Evolutionary conservation across 2,113 vertebrate genomes (phyloP).

Genomic region (Anoura caudifer): DNA sequence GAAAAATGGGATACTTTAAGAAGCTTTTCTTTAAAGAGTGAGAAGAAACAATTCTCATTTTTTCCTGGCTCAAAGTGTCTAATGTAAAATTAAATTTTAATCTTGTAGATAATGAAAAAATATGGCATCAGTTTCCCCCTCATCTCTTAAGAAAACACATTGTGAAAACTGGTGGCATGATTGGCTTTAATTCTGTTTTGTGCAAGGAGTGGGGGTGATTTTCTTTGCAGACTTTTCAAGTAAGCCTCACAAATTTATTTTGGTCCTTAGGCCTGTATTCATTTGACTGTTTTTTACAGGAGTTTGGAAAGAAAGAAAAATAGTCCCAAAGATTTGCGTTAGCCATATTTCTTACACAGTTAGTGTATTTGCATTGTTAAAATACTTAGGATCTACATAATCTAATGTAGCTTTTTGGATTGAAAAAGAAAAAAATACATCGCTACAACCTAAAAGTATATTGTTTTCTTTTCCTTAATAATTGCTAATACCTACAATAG

Average conservation of each 20-base stretch:
- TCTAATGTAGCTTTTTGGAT: background rate
- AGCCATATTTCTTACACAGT: background rate
- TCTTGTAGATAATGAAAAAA: background rate
- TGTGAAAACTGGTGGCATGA: constrained; percentile 6
- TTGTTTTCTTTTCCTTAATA: constrained; percentile 30
- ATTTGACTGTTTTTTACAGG: background rate
- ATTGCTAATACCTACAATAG: background rate
- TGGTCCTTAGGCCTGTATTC: background rate
- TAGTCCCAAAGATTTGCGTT: background rate
- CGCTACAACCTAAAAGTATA: background rate
- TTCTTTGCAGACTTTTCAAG: background rate
- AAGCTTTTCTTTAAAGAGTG: background rate
- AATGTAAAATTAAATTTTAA: constrained; percentile 16
- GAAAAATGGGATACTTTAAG: background rate
- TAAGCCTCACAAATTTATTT: background rate
- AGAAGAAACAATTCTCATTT: background rate
- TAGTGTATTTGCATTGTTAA: constrained; percentile 7
- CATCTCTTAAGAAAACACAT: background rate
- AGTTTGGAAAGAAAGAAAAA: background rate
- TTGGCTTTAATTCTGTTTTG: background rate
- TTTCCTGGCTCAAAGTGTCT: background rate
- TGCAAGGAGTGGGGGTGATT: background rate
- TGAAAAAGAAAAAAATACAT: background rate
- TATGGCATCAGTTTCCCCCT: background rate
- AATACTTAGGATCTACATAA: background rate